These are phyloP conservation scores for Coelopa pilipes DNA, from an alignment of 2,888 invertebrate genomes.

Conservation along the genomic window DNA sequence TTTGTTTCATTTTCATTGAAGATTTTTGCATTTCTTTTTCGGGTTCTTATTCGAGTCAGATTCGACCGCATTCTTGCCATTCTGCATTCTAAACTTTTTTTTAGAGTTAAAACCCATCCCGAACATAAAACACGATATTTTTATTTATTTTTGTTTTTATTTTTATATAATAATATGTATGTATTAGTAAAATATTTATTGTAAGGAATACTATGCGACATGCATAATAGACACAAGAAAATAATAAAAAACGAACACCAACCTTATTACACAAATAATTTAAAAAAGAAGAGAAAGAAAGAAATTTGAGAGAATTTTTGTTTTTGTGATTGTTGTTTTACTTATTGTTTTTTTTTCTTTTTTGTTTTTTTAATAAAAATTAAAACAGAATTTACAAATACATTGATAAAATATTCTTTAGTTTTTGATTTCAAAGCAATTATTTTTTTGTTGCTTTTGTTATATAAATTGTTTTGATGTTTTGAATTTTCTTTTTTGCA, in stretches of 20 bases:
- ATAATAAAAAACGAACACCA: constrained; percentile 50
- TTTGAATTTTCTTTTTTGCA: constrained; percentile 36
- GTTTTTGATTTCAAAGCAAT: constrained; percentile 43
- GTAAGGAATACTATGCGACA: constrained; percentile 52
- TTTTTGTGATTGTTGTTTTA: constrained; percentile 32
- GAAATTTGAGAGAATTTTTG: constrained; percentile 30
- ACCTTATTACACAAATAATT: constrained; percentile 51
- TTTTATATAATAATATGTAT: constrained; percentile 55
- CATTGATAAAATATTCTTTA: constrained; percentile 37
- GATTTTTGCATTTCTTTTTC: too few species aligned
- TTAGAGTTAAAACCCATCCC: neutral
- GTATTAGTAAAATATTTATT: constrained; percentile 59
- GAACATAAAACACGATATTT: constrained; percentile 38
- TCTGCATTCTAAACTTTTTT: too few species aligned
- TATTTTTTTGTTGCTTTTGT: constrained; percentile 34
- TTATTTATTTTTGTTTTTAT: constrained; percentile 52
- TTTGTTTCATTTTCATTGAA: neutral
- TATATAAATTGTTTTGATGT: constrained; percentile 31
- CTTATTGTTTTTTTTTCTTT: constrained; percentile 22
- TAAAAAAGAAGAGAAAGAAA: constrained; percentile 41
- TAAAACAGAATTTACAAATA: constrained; percentile 37
- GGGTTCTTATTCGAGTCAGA: too few species aligned
- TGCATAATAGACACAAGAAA: constrained; percentile 50
- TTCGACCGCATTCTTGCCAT: too few species aligned
- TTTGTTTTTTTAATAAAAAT: constrained; percentile 35